Evolutionary conservation across 2,888 invertebrate genomes (phyloP).

Genomic region (Lepeophtheirus nordmannii): DNA sequence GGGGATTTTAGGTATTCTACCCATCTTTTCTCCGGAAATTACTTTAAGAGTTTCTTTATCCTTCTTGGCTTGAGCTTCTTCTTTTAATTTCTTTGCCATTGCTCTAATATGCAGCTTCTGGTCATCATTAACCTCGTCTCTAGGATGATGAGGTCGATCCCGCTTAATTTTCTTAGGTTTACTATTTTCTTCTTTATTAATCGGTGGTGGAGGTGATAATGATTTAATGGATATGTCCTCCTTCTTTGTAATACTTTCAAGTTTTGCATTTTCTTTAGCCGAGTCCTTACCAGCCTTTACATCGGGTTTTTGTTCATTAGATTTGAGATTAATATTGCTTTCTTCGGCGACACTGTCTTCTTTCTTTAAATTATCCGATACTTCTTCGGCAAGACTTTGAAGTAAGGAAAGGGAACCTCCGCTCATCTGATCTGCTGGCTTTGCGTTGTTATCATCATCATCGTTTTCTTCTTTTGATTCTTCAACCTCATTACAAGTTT

Average conservation of each 20-base stretch:
- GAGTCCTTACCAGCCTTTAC: background rate
- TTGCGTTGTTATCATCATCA: background rate
- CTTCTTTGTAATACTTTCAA: slow-evolving; percentile 29
- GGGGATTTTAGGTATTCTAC: slow-evolving; percentile 16
- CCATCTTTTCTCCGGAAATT: slow-evolving; percentile 1
- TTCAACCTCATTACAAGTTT: background rate
- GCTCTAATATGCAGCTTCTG: slow-evolving; percentile 25
- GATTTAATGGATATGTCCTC: background rate
- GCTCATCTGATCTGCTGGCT: background rate
- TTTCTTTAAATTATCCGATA: slow-evolving; percentile 23
- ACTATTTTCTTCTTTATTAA: background rate
- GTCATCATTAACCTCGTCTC: slow-evolving; percentile 19
- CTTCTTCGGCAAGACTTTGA: slow-evolving; percentile 21
- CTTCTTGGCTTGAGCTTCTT: slow-evolving; percentile 27
- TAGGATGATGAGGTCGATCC: slow-evolving; percentile 14
- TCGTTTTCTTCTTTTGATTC: background rate
- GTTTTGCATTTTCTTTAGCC: slow-evolving; percentile 9
- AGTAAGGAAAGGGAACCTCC: slow-evolving; percentile 6
- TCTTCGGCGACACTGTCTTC: background rate
- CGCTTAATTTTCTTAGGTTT: background rate
- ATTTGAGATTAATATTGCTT: background rate
- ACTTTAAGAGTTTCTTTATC: slow-evolving; percentile 26
- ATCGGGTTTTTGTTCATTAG: background rate
- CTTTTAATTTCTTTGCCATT: slow-evolving; percentile 23
- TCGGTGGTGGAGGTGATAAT: background rate